These are phyloP conservation scores for Malurus leucopterus DNA, from an alignment of 2,797 vertebrate species.

Conservation along the genomic window DNA sequence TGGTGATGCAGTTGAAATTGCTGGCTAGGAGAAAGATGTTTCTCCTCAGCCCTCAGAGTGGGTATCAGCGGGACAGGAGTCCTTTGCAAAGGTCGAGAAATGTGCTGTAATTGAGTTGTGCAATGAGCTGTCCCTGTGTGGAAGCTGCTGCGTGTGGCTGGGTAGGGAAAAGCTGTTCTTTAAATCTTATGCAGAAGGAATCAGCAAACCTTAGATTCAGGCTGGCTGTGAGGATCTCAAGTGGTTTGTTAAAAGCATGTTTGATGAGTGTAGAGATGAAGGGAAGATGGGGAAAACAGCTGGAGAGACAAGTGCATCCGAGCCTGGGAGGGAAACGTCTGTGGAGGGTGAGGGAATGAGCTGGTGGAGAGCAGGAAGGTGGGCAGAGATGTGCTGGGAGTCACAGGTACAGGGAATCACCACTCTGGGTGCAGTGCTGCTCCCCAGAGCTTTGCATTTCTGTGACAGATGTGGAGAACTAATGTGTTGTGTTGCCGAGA, in stretches of 20 bases:
- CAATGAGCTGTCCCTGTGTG: not conserved
- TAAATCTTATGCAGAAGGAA: not conserved
- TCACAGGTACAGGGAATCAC: accelerated
- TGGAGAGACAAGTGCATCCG: not conserved
- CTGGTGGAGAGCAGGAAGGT: not conserved
- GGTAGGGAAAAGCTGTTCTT: not conserved
- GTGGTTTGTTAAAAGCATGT: slow-evolving; percentile 33
- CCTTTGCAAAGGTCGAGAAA: not conserved
- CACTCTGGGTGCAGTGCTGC: not conserved
- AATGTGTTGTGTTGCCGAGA: not conserved
- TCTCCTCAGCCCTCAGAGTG: not conserved
- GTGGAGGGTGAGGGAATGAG: accelerated
- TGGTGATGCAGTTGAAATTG: not conserved
- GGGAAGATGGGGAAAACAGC: not conserved
- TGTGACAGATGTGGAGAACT: not conserved
- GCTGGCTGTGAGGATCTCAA: not conserved
- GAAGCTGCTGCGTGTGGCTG: not conserved
- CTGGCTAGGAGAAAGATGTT: not conserved
- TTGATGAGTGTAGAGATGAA: not conserved
- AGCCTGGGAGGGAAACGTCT: not conserved
- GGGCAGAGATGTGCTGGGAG: not conserved
- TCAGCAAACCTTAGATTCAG: not conserved
- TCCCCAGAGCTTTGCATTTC: not conserved
- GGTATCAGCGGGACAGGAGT: not conserved
- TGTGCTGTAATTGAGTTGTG: not conserved